Conservation (phyloP, 2,888 invertebrate species). For the Laspeyria flexula region DNA sequence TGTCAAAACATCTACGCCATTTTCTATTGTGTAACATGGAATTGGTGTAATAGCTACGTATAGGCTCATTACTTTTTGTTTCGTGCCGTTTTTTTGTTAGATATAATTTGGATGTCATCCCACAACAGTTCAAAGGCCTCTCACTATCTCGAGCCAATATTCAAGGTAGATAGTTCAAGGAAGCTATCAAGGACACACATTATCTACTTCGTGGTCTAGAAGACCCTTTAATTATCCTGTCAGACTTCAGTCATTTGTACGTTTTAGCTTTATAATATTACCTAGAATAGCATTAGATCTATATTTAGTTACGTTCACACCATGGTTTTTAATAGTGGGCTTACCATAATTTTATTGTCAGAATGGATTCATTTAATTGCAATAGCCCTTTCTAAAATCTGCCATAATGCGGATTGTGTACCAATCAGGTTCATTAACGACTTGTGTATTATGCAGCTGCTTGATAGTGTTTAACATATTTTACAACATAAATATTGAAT, state of each 20-base stretch:
- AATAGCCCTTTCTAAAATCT: too few species aligned
- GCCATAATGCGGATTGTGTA: too few species aligned
- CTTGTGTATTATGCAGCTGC: too few species aligned
- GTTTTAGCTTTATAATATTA: too few species aligned
- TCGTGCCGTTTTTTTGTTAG: background rate
- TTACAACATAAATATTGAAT: too few species aligned
- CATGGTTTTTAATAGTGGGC: too few species aligned
- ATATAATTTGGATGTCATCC: background rate
- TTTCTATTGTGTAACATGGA: background rate
- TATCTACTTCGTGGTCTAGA: background rate
- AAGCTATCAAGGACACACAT: background rate
- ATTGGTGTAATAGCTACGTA: background rate
- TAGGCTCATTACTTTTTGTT: background rate
- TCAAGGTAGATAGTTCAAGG: background rate
- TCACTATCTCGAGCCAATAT: background rate
- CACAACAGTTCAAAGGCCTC: background rate
- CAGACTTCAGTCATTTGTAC: background rate
- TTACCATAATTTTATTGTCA: too few species aligned
- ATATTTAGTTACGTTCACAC: too few species aligned
- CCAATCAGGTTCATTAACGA: too few species aligned
- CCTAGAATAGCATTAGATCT: too few species aligned
- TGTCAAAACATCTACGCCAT: background rate
- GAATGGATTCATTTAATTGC: too few species aligned
- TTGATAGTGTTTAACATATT: too few species aligned
- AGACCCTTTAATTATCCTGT: background rate